A percentile compares a stretch with the other conserved stretches of the same genome.
Conservation (phyloP, 2,113 vertebrate species). For the Sclerurus mexicanus region DNA sequence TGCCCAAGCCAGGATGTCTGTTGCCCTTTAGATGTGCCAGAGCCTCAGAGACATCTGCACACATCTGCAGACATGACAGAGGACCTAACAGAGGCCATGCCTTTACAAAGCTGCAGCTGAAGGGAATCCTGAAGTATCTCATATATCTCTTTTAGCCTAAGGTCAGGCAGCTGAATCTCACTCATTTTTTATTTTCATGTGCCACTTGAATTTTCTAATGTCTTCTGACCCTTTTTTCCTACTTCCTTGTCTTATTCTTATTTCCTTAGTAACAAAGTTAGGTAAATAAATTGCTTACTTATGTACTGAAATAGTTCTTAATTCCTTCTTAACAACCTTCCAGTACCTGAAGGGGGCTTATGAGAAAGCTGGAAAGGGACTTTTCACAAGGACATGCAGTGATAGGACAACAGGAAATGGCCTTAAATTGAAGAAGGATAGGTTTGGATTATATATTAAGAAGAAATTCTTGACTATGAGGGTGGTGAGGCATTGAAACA, state of each 20-base stretch:
- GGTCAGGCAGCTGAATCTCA: background rate
- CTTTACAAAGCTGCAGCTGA: background rate
- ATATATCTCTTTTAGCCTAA: background rate
- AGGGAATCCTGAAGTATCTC: background rate
- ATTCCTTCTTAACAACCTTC: background rate
- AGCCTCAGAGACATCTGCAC: background rate
- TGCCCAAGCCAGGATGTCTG: background rate
- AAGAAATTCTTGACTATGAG: background rate
- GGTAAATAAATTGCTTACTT: background rate
- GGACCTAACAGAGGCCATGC: background rate
- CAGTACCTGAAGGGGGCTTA: background rate
- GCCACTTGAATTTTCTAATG: background rate
- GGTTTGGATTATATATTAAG: background rate
- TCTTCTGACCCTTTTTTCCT: background rate
- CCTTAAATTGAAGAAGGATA: background rate
- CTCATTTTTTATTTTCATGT: conserved; percentile 1
- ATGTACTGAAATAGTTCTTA: background rate
- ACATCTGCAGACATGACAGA: background rate
- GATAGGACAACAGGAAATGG: background rate
- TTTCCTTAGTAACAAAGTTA: background rate
- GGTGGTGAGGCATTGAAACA: background rate
- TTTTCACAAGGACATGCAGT: background rate
- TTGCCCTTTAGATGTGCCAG: background rate
- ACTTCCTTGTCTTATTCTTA: background rate
- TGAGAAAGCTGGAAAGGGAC: background rate